Percentiles rank a stretch among this genome's conserved stretches.
phyloP scores from a whole-genome alignment of 2,797 vertebrate species.

The Pseudotriccus pelzelni region DNA sequence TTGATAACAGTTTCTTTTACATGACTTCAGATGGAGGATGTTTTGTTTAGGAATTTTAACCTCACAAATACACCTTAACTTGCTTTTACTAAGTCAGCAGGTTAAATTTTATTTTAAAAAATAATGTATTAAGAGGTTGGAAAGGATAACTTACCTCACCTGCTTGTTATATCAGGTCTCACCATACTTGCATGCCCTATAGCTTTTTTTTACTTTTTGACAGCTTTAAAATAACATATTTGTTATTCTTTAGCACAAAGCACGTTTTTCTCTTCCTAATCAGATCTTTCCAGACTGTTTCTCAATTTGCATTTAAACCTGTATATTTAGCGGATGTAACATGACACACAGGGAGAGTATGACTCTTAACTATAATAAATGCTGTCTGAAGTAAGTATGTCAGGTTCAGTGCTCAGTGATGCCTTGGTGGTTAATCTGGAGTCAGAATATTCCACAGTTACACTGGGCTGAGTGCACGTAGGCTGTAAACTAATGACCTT shows the following conservation, averaged over 20 bases:
- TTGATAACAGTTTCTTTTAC: background rate
- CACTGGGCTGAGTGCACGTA: rapidly evolving
- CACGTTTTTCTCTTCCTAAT: background rate
- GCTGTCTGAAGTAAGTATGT: background rate
- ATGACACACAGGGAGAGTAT: background rate
- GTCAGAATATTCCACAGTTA: background rate
- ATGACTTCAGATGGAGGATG: background rate
- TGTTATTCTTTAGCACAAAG: background rate
- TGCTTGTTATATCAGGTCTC: background rate
- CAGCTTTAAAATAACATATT: background rate
- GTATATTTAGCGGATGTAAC: background rate
- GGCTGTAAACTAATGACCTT: background rate
- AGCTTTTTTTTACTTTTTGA: background rate
- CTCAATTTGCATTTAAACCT: constrained; percentile 14
- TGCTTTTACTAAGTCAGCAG: background rate
- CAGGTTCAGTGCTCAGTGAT: background rate
- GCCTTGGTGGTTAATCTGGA: background rate
- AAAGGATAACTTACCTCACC: background rate
- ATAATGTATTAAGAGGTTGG: background rate
- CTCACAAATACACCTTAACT: background rate
- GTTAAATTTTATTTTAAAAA: background rate
- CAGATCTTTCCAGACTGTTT: background rate
- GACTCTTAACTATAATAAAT: background rate
- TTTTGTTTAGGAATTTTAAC: background rate
- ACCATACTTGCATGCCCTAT: background rate